phyloP scores from a whole-genome alignment of 2,888 invertebrate species.

The Dinocampus coccinellae region DNA sequence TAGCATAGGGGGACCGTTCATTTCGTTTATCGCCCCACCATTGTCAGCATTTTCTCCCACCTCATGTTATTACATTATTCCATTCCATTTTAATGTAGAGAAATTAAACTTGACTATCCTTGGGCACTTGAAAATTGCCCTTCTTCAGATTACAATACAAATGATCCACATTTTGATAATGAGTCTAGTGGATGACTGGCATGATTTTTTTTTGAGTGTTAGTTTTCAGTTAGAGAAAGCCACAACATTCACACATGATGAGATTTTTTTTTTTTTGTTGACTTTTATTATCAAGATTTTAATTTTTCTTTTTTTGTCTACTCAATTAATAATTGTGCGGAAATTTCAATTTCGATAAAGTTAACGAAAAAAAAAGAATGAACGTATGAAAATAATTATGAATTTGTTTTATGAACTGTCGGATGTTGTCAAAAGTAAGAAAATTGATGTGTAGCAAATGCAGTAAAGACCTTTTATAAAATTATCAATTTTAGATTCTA shows the following conservation, averaged over 20 bases:
- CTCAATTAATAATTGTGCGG: not conserved
- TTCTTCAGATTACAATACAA: not conserved
- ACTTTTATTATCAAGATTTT: not conserved
- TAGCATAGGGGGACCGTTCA: slow-evolving; percentile 29
- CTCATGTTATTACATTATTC: slow-evolving; percentile 30
- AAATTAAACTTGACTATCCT: slow-evolving; percentile 49
- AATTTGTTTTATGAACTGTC: slow-evolving; percentile 23
- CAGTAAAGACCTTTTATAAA: slow-evolving; percentile 20
- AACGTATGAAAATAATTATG: not conserved
- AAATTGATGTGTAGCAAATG: slow-evolving; percentile 26
- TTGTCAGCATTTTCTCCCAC: slow-evolving; percentile 26
- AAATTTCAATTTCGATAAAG: not conserved
- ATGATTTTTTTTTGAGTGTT: not conserved
- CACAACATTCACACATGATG: not conserved
- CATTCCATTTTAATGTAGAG: slow-evolving; percentile 30
- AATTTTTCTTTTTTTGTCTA: not conserved
- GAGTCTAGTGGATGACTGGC: slow-evolving; percentile 32
- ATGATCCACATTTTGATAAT: slow-evolving; percentile 23
- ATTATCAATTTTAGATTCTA: slow-evolving; percentile 45
- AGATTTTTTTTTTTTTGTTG: not conserved
- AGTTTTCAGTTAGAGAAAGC: not conserved
- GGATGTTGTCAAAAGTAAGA: slow-evolving; percentile 13
- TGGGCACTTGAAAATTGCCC: slow-evolving; percentile 27
- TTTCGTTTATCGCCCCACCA: slow-evolving; percentile 39
- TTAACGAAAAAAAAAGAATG: not conserved